Base-by-base conservation (phyloP, 2,113 vertebrate species). In the Archocentrus centrarchus region DNA sequence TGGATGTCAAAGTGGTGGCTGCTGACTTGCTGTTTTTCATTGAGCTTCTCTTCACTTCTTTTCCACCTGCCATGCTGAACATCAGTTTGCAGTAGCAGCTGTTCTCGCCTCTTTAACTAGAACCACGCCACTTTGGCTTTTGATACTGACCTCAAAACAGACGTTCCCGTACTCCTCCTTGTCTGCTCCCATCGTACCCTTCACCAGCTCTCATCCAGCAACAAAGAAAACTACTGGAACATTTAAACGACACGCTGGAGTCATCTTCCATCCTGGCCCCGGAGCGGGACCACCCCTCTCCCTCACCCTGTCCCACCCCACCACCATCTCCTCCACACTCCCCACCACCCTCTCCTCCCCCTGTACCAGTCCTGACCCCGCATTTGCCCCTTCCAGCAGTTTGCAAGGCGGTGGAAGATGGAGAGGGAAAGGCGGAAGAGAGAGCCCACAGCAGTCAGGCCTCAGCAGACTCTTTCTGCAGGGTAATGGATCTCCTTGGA, bases 401-500 rank as follows among this genome's bases (percentile, higher is more conserved):
- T 95, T 39, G 55, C 78, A 84, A 92, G 93, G 97, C 96, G 86
- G 96, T 96, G 90, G 97, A 98, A 95, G 98, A 98, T 88, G 97
- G 93, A 15, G 92, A 93, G 17, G 82, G 84, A 6, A 83, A 94
- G 77, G 95, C 95, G 4, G 97, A 98, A 59, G 97, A 98, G 86
- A 93, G 94, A 73, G 95, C 94, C 87, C 84, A 87, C 13, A 24
- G 88, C 83, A 96, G 97, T 93, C 93, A 96, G 94, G 96, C 96
- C 85, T 97, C 96, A 91, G 96, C 96, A n/a, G 98, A 99, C 94
- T 98, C 97, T 64, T 96, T 97, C 7, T 97, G 97, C 83, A 97
- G 96, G 66, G 97, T 98, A 92, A 96, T 99, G 97, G 97, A 97
- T 87, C 96, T 99, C 88, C 97, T 99, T 93, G 98, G 98, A 61